phyloP scores from a whole-genome alignment of 2,888 invertebrate genomes.

The Cheilosia urbana region DNA sequence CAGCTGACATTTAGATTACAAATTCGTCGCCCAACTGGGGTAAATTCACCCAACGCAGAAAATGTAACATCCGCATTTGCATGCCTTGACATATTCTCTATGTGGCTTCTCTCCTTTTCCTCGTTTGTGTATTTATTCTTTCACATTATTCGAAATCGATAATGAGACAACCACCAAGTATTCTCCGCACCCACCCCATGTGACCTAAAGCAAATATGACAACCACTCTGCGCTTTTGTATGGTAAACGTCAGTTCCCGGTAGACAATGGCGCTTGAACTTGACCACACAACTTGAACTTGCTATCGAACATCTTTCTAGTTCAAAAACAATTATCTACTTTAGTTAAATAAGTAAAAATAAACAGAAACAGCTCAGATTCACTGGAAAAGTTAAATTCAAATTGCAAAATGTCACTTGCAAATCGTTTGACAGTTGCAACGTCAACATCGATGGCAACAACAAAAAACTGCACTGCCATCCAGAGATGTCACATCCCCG shows the following conservation, averaged over 20 bases:
- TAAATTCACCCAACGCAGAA: neutral
- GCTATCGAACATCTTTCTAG: slow-evolving; percentile 10
- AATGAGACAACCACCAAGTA: slow-evolving; percentile 29
- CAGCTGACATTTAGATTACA: too few relatives aligned
- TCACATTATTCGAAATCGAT: slow-evolving; percentile 44
- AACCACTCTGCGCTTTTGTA: slow-evolving; percentile 29
- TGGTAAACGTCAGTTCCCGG: slow-evolving; percentile 27
- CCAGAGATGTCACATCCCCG: slow-evolving; percentile 32
- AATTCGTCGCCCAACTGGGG: too few relatives aligned
- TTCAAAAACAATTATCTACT: slow-evolving; percentile 1
- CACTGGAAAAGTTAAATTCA: neutral
- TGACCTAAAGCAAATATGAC: slow-evolving; percentile 22
- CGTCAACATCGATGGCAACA: slow-evolving; percentile 6
- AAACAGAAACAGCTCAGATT: neutral
- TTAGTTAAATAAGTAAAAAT: neutral
- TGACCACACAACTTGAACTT: slow-evolving; percentile 61
- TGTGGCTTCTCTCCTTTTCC: slow-evolving; percentile 9
- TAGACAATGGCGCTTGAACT: slow-evolving; percentile 57
- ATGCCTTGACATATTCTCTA: slow-evolving; percentile 29
- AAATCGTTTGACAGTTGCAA: slow-evolving; percentile 27
- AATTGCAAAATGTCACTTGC: slow-evolving; percentile 3
- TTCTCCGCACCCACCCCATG: slow-evolving; percentile 7
- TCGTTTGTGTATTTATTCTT: slow-evolving; percentile 1
- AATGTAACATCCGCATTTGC: neutral
- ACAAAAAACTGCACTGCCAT: slow-evolving; percentile 3